A percentile compares a stretch with the other conserved stretches of the same genome.
Conservation (phyloP, 2,888 invertebrate species). For the Drosophila infuscata region DNA sequence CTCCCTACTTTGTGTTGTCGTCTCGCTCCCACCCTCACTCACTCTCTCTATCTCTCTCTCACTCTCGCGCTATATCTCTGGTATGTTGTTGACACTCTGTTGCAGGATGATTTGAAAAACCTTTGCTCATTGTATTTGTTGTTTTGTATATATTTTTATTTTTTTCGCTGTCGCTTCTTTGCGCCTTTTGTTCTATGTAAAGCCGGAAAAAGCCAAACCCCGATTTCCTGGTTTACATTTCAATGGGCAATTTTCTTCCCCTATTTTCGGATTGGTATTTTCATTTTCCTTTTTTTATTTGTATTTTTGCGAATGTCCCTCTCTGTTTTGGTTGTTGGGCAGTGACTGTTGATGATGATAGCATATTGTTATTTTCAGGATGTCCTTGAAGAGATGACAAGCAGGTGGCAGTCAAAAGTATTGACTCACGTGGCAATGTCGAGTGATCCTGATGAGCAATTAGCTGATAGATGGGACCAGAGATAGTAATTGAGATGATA, state of each 20-base stretch:
- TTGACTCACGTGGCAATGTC: slow-evolving; percentile 46
- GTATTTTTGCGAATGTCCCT: slow-evolving; percentile 25
- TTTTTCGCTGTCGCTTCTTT: slow-evolving; percentile 54
- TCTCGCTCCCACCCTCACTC: slow-evolving; percentile 12
- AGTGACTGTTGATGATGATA: slow-evolving; percentile 57
- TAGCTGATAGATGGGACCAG: slow-evolving; percentile 4
- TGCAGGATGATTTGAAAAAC: slow-evolving; percentile 56
- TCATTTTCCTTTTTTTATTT: slow-evolving; percentile 27
- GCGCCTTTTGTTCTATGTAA: slow-evolving; percentile 68
- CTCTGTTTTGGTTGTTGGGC: slow-evolving; percentile 52
- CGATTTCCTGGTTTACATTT: slow-evolving; percentile 80
- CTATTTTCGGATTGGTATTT: slow-evolving; percentile 47
- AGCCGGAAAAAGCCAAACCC: slow-evolving; percentile 82
- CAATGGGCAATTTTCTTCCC: slow-evolving; percentile 76
- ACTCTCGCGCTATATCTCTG: slow-evolving; percentile 10
- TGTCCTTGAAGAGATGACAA: slow-evolving; percentile 6
- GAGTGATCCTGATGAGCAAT: slow-evolving; percentile 25
- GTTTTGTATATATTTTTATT: slow-evolving; percentile 57
- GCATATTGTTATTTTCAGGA: slow-evolving; percentile 18
- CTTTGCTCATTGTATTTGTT: slow-evolving; percentile 62
- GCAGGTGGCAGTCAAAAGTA: slow-evolving; percentile 51
- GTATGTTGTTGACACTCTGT: slow-evolving; percentile 69
- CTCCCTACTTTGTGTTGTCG: slow-evolving; percentile 2
- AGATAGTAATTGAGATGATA: slow-evolving; percentile 4
- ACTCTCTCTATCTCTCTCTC: slow-evolving; percentile 12